Base-by-base conservation (phyloP, 2,113 vertebrate species). In the Solea senegalensis region DNA sequence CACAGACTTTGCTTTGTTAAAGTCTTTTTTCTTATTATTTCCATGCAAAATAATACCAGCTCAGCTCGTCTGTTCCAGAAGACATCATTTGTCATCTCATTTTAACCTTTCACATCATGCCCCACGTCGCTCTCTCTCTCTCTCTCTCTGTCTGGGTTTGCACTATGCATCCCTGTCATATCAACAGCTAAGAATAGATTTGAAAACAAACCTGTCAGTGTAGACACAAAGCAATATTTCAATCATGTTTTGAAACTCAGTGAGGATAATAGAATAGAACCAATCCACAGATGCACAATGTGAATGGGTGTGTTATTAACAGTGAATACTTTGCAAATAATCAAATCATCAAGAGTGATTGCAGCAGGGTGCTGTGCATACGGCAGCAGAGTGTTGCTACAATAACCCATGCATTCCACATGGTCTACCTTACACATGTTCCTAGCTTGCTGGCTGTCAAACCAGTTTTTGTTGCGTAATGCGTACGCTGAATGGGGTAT, bases 391-490 rank as follows among this genome's bases (percentile, higher is more conserved):
- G 21, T 49, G 46, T 59, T 51, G 14, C 21, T 54, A 54, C 58
- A 81, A 10, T 27, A 58, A 69, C 64, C 65, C 50, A 62, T 59
- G 74, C 60, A 80, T 90, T 92, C 80, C 81, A 78, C 75, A 49
- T 72, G 76, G 71, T 83, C 60, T 78, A 72, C 69, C 76, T 55
- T 80, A 64, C 65, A 86, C 69, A 68, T 74, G 78, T 79, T 82
- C 72, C 74, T 63, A 9, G 34, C 59, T 72, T 2, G 14, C 56
- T 69, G 44, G 74, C 73, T 67, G 91, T 78, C 86, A 81, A 88
- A 89, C 90, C 86, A 59, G 91, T 92, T 93, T 79, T 61, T 71
- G 74, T 84, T 87, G 86, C 61, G 40, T 72, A 90, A 89, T 83
- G 16, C 34, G 34, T 34, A 69, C 11, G 26, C 57, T 16, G 15